These are phyloP conservation scores for Synergus japonicus DNA, from an alignment of 2,888 invertebrate species.

Conservation along the genomic window DNA sequence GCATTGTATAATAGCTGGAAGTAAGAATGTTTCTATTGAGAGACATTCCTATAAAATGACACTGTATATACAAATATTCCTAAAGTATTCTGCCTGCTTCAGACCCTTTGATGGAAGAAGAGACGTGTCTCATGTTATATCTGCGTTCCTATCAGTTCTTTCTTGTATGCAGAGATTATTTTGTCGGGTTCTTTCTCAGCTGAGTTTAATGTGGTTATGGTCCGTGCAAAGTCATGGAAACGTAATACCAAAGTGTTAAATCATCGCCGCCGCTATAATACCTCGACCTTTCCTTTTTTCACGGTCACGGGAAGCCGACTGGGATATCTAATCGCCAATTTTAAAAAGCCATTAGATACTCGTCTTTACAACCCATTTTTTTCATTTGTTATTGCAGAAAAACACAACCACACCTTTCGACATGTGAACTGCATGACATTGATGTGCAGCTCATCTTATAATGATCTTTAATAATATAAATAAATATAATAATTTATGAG, in stretches of 20 bases:
- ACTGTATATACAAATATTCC: neutral
- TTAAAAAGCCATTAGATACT: neutral
- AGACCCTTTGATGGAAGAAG: conserved; percentile 22
- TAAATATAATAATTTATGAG: too few species aligned
- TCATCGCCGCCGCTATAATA: neutral
- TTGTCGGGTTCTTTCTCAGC: neutral
- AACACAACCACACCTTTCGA: neutral
- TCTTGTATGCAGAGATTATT: conserved; percentile 10
- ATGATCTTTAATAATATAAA: too few species aligned
- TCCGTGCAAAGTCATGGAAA: conserved; percentile 9
- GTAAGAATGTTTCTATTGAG: neutral
- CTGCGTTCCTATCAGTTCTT: neutral
- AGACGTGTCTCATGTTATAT: neutral
- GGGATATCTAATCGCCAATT: neutral
- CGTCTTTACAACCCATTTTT: neutral
- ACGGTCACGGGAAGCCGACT: conserved; percentile 1
- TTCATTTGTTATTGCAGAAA: neutral
- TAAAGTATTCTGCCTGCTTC: neutral
- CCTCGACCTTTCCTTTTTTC: conserved; percentile 14
- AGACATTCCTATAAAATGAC: neutral
- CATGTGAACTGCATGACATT: neutral
- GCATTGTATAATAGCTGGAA: neutral
- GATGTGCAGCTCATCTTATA: neutral
- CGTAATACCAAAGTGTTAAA: conserved; percentile 19
- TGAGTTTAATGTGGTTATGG: conserved; percentile 6